These are phyloP conservation scores for Macaca nemestrina DNA, from an alignment of 2,113 vertebrate genomes.

Conservation along the genomic window DNA sequence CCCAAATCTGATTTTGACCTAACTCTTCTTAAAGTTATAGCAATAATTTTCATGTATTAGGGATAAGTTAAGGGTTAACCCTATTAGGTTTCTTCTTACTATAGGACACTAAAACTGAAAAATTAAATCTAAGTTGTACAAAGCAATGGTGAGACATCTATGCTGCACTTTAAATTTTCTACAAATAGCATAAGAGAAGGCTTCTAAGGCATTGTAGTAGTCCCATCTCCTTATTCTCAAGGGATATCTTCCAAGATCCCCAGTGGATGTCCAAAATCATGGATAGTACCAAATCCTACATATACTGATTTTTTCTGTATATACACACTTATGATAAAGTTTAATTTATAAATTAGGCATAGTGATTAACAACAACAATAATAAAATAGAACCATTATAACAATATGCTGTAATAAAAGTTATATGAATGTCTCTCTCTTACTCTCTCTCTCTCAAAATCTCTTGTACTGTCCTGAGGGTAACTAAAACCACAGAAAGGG, in stretches of 20 bases:
- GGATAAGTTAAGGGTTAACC: neutral
- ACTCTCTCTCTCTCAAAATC: neutral
- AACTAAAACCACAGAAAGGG: neutral
- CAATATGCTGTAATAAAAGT: neutral
- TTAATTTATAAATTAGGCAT: neutral
- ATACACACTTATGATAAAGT: neutral
- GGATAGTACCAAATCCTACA: neutral
- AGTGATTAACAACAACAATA: neutral
- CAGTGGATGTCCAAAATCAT: neutral
- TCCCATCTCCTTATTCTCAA: neutral
- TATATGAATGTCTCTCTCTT: neutral
- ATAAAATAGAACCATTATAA: neutral
- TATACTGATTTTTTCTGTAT: neutral
- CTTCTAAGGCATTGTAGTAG: neutral
- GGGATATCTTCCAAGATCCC: neutral
- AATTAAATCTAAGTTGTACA: neutral
- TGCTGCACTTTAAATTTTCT: neutral
- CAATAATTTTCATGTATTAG: neutral
- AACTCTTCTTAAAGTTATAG: neutral
- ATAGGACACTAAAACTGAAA: neutral
- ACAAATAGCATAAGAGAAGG: neutral
- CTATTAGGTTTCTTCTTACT: neutral
- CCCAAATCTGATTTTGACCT: neutral
- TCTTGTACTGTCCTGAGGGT: neutral
- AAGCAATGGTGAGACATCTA: neutral